Percentiles rank a stretch among this genome's conserved stretches.
Evolutionary conservation across 2,797 vertebrate genomes (phyloP).

Genomic region (Periophthalmus magnuspinnatus): DNA sequence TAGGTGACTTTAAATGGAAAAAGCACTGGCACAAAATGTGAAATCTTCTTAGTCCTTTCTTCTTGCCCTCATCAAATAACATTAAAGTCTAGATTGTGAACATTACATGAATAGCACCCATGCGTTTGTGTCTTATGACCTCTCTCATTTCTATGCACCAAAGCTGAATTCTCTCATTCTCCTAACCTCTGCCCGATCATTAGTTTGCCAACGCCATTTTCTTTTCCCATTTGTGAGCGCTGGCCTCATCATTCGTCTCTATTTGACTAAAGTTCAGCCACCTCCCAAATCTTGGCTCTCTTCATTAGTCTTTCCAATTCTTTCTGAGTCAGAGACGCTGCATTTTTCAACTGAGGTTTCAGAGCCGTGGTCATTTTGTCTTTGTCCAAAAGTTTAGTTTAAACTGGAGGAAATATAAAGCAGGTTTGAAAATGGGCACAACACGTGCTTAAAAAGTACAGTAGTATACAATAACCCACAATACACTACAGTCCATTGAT

Average conservation of each 20-base stretch:
- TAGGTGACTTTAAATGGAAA: too few species aligned
- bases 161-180: conserved; percentile 29
- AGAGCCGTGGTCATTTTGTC: conserved; percentile 17
- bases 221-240: conserved; percentile 26
- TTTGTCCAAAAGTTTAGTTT: conserved; percentile 16
- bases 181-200: conserved; percentile 41
- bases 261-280: conserved; percentile 52
- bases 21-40: too few species aligned
- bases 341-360: conserved; percentile 26
- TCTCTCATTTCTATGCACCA: conserved; percentile 41
- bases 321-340: conserved; percentile 6
- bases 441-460: background rate
- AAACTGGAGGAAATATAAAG: background rate
- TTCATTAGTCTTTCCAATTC: conserved; percentile 32
- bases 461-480: too few species aligned
- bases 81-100: too few species aligned
- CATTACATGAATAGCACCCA: background rate
- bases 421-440: background rate
- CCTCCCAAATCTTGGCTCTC: conserved; percentile 23
- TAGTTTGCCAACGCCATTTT: conserved; percentile 25
- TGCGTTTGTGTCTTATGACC: conserved; percentile 29
- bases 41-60: too few species aligned
- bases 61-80: too few species aligned
- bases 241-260: conserved; percentile 47
- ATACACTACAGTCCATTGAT: too few species aligned